phyloP scores from a whole-genome alignment of 1,140 invertebrate genomes.

The Bicyclus anynana region DNA sequence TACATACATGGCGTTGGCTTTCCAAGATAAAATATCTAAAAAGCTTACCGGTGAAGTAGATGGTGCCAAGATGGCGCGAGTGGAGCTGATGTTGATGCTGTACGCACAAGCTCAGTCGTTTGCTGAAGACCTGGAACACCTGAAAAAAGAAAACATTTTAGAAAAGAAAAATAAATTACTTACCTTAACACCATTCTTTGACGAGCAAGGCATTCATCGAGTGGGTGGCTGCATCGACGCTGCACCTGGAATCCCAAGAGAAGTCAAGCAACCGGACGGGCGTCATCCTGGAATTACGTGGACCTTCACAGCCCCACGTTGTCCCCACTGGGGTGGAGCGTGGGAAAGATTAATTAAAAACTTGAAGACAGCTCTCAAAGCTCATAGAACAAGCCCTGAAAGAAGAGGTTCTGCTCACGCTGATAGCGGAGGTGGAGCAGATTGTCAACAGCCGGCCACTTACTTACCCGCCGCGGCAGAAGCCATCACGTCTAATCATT shows the following conservation, averaged over 20 bases:
- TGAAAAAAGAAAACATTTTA: neutral
- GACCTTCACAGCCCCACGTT: too few relatives aligned
- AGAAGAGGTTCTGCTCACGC: too few relatives aligned
- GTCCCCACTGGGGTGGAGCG: too few relatives aligned
- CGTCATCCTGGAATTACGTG: conserved; percentile 26
- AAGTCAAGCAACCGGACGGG: neutral
- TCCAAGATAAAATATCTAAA: neutral
- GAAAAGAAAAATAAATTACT: neutral
- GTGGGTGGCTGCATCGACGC: neutral
- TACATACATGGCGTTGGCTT: neutral
- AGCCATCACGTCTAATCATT: conserved; percentile 33
- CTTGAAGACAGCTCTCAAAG: conserved; percentile 23
- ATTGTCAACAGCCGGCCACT: too few relatives aligned
- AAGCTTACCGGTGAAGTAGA: neutral
- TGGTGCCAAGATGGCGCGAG: neutral
- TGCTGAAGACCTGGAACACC: neutral
- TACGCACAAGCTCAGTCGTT: neutral
- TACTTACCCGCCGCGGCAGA: conserved; percentile 15
- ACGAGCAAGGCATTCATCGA: neutral
- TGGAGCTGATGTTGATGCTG: neutral
- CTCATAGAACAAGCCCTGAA: conserved; percentile 30
- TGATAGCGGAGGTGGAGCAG: too few relatives aligned
- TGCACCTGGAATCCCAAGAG: neutral
- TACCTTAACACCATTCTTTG: neutral
- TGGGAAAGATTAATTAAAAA: conserved; percentile 30